Base-by-base conservation (phyloP, 2,888 invertebrate genomes). In the Leptarthrus brevirostris region DNA sequence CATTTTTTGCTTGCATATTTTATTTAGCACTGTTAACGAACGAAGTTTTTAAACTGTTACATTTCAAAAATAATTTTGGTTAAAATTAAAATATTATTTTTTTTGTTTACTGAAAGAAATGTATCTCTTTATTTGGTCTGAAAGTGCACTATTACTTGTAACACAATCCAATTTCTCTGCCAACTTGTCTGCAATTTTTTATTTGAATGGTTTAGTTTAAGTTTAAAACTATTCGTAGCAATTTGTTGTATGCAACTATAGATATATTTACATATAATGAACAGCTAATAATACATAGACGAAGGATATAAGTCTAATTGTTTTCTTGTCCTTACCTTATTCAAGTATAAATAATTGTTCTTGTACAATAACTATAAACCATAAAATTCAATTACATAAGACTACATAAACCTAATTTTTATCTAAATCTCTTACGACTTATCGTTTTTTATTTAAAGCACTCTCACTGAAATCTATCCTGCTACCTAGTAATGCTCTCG, bases 341-440 rank as follows among this genome's bases (percentile, higher is more conserved):
- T 56, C 26, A 24, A 30, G 16, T 56, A 56, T 56, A 56, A 56
- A 56, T 56, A 56, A 56, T 30, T 56, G 56, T 56, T 30, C 56
- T 56, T 56, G 18, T 56, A 30, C 36, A 58, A 6, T 36, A 20
- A 58, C 18, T 36, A 34, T 34, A 58, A 58, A 36, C 12, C 58
- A 40, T 34, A 58, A n/a, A 58, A 58, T 36, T 58, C 30, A 30
- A n/a, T 56, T 56, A 16, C 24, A 34, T n/a, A 30, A 5, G 30
- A 16, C 16, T n/a, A 10, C 20, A 24, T 56, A n/a, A n/a, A n/a
- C n/a, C n/a, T n/a, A n/a, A 58, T 16, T 40, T 58, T 34, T 26
- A 58, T 36, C 18, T 58, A 34, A 12, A 10, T 30, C 44, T 58
- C 14, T 34, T 8, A 26, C 26, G 2, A 58, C 18, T 3, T 58